Evolutionary conservation across 2,113 vertebrate species (phyloP).

Genomic region (Ammodramus savannarum): DNA sequence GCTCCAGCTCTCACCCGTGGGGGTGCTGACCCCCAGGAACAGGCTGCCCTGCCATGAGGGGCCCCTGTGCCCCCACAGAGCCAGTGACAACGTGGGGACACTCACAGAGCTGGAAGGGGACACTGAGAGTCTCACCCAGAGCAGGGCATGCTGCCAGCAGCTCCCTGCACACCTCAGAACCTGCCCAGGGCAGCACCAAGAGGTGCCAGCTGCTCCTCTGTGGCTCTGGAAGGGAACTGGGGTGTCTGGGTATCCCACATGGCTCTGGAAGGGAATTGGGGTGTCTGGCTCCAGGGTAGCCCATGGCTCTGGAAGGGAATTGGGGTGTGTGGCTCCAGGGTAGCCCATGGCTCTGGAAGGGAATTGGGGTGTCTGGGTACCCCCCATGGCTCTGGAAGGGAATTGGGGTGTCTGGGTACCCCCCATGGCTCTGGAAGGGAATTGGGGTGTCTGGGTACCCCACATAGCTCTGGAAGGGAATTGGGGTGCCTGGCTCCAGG

Average conservation of each 20-base stretch:
- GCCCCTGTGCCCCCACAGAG: not conserved
- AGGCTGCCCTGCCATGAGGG: not conserved
- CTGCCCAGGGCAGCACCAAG: not conserved
- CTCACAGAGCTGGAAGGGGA: not conserved
- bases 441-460: no score
- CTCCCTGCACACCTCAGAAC: not conserved
- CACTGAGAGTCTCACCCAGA: accelerated
- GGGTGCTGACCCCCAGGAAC: not conserved
- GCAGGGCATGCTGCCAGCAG: not conserved
- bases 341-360: no score
- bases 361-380: no score
- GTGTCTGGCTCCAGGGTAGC: no score
- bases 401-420: no score
- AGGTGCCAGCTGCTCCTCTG: not conserved
- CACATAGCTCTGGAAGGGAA: no score
- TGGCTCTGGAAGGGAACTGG: not conserved
- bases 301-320: no score
- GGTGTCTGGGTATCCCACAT: no score
- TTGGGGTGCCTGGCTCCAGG: not conserved
- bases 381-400: no score
- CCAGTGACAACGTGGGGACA: not conserved
- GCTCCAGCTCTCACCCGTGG: not conserved
- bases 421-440: no score
- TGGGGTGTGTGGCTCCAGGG: no score
- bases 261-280: no score